Evolutionary conservation across 23 tunicate genomes (phyloP).

Genomic region (Clavelina lepadiformis): DNA sequence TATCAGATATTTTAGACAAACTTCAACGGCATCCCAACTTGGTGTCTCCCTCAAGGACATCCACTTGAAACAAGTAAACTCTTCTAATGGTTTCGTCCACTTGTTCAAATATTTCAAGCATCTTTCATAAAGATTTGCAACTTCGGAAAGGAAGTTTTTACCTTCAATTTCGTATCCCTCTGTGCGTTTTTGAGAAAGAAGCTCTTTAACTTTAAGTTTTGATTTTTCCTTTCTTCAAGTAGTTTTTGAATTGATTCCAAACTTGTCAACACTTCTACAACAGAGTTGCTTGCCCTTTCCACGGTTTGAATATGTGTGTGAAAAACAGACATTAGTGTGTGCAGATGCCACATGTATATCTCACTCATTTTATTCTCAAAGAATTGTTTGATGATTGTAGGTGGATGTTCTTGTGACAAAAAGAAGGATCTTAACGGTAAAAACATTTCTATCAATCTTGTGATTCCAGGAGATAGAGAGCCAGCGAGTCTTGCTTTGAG

Average conservation of each 20-base stretch:
- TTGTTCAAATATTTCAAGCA: constrained; percentile 16
- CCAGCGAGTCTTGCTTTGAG: no score
- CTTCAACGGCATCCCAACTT: constrained; percentile 3
- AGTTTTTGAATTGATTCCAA: constrained; percentile 9
- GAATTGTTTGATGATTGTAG: not conserved
- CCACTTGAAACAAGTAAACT: constrained; percentile 18
- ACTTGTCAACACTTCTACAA: constrained; percentile 14
- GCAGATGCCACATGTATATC: constrained; percentile 14
- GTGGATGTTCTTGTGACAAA: constrained; percentile 6
- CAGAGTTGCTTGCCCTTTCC: constrained; percentile 8
- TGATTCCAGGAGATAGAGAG: constrained; percentile 4
- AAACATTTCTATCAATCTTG: constrained; percentile 9
- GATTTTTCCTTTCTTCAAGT: constrained; percentile 9
- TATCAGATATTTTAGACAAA: not conserved
- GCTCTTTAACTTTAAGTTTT: constrained; percentile 8
- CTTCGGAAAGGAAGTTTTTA: not conserved
- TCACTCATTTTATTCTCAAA: constrained; percentile 14
- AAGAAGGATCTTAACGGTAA: constrained; percentile 8
- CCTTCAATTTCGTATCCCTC: not conserved
- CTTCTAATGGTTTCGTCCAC: constrained; percentile 17
- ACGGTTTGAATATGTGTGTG: constrained; percentile 16
- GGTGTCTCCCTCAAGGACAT: constrained; percentile 15
- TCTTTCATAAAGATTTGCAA: constrained; percentile 16
- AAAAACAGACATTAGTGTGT: constrained; percentile 6
- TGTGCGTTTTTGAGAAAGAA: constrained; percentile 5